These are phyloP conservation scores for Pissodes strobi DNA, from an alignment of 1,140 invertebrate species.

Conservation along the genomic window DNA sequence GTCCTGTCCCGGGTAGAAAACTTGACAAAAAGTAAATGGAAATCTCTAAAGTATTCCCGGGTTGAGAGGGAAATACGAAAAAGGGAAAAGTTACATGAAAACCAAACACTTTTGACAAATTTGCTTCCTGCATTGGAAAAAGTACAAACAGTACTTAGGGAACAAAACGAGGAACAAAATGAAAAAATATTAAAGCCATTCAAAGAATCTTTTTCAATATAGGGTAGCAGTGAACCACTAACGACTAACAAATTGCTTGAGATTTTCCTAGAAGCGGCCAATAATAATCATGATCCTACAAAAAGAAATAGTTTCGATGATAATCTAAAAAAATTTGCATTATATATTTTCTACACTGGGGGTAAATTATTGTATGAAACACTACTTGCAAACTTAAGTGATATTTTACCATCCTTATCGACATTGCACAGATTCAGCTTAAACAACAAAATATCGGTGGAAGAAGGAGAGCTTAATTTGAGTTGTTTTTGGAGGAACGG, in stretches of 20 bases:
- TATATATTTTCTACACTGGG: neutral
- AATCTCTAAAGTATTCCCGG: conserved; percentile 3
- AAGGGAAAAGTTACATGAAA: neutral
- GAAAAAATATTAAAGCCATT: neutral
- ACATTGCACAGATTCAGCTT: conserved; percentile 1
- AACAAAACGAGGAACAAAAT: neutral
- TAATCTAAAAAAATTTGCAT: neutral
- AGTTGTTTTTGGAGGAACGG: too few species aligned
- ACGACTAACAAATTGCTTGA: neutral
- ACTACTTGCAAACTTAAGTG: neutral
- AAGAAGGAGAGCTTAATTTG: conserved; percentile 4
- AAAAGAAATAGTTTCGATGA: neutral
- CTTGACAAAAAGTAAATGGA: too few species aligned
- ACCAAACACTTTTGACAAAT: neutral
- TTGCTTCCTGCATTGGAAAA: neutral
- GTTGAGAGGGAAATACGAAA: neutral
- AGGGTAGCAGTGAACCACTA: neutral
- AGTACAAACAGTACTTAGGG: neutral
- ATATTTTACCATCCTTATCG: conserved; percentile 2
- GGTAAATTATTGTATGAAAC: neutral
- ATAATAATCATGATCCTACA: neutral
- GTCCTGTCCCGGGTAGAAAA: too few species aligned
- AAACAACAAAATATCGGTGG: neutral
- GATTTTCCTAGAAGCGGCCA: neutral
- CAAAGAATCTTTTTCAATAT: neutral